phyloP scores from a whole-genome alignment of 37 sponge, comb jelly and placozoan species.

The Ephydatia muelleri region DNA sequence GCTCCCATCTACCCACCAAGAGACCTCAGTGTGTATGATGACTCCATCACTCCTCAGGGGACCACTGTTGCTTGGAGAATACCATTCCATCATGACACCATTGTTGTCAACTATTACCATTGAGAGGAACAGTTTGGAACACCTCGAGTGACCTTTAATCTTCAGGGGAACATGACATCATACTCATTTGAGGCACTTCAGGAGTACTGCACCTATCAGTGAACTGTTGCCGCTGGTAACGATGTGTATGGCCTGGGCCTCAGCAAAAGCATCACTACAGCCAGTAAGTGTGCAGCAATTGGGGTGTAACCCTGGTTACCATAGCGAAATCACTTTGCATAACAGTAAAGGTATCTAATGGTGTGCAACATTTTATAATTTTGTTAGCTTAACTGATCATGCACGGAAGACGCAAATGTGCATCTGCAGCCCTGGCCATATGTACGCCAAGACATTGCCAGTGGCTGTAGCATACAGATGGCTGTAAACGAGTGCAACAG shows the following conservation, averaged over 20 bases:
- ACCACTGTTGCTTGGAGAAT: neutral
- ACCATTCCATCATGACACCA: neutral
- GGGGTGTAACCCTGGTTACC: neutral
- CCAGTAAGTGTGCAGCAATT: too few species aligned
- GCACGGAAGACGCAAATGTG: too few species aligned
- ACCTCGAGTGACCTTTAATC: neutral
- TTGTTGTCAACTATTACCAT: neutral
- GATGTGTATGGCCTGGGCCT: slow-evolving; percentile 13
- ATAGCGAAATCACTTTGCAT: neutral
- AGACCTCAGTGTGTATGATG: too few species aligned
- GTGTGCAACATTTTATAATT: too few species aligned
- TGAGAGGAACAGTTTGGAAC: neutral
- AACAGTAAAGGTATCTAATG: neutral
- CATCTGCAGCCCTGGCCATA: too few species aligned
- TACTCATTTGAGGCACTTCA: slow-evolving; percentile 14
- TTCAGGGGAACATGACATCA: neutral
- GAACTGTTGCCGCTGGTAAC: slow-evolving; percentile 13
- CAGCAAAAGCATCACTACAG: neutral
- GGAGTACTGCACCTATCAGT: slow-evolving; percentile 25
- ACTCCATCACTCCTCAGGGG: too few species aligned
- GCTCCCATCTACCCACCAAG: too few species aligned
- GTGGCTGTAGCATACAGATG: too few species aligned
- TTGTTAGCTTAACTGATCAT: too few species aligned
- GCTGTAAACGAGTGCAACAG: too few species aligned
- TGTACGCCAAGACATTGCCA: too few species aligned